Percentiles rank a stretch among this genome's conserved stretches.
These are phyloP conservation scores for Nothocercus julius DNA, from an alignment of 2,113 vertebrate species.

Conservation along the genomic window DNA sequence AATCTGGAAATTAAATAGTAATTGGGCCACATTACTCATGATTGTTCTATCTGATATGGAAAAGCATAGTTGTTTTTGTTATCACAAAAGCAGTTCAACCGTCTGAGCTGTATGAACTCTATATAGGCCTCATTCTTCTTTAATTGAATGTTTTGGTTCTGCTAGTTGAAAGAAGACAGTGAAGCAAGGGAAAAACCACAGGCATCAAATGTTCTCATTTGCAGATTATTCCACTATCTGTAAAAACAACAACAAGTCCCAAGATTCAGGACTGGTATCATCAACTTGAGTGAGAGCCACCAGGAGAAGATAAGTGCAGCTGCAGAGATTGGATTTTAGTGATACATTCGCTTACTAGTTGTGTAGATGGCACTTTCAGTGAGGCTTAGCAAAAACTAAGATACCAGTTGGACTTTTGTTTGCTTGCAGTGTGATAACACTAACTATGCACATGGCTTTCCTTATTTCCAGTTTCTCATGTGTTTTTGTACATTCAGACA, in stretches of 20 bases:
- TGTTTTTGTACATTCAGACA: not conserved
- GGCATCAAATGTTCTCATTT: not conserved
- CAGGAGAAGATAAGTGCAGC: rapidly evolving
- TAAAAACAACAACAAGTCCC: not conserved
- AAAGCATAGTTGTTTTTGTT: conserved; percentile 5
- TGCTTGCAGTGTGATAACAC: not conserved
- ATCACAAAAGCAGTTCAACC: not conserved
- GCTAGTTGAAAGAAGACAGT: not conserved
- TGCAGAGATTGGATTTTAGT: not conserved
- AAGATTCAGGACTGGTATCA: not conserved
- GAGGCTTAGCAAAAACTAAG: not conserved
- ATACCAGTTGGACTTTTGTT: not conserved
- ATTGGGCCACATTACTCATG: conserved; percentile 3
- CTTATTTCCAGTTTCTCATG: not conserved
- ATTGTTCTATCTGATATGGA: conserved; percentile 2
- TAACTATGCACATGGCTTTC: not conserved
- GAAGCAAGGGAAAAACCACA: not conserved
- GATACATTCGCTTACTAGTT: not conserved
- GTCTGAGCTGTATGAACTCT: not conserved
- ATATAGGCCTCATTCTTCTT: not conserved
- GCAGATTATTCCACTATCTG: not conserved
- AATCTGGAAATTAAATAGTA: conserved; percentile 3
- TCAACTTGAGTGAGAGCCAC: not conserved
- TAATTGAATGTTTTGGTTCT: not conserved
- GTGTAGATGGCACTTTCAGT: rapidly evolving